A percentile compares a stretch with the other conserved stretches of the same genome.
These are phyloP conservation scores for Hydrocynus forskahlii DNA, from an alignment of 2,797 vertebrate genomes.

Conservation along the genomic window DNA sequence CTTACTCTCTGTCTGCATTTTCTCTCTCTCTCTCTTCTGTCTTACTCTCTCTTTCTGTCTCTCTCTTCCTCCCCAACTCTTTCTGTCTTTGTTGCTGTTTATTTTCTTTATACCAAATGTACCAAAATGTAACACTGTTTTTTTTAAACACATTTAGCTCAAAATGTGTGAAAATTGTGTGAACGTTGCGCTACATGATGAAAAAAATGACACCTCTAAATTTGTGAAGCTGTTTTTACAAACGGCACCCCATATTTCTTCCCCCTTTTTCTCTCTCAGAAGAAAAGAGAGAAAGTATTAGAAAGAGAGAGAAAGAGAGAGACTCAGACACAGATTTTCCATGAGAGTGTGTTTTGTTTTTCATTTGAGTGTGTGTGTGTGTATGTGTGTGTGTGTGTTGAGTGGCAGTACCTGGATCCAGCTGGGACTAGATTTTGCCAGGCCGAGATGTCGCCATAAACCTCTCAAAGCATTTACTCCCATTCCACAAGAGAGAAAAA, in stretches of 20 bases:
- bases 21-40: not conserved
- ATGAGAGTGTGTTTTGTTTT: not conserved
- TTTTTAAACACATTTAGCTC: no score
- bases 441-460: slow-evolving; percentile 6
- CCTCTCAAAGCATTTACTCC: slow-evolving; percentile 23
- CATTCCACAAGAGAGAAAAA: slow-evolving; percentile 53
- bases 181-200: no score
- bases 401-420: slow-evolving; percentile 4
- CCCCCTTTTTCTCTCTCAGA: no score
- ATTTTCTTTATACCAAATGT: no score
- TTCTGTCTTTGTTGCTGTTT: not conserved
- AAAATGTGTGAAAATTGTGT: no score
- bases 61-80: not conserved
- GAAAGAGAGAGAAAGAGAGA: not conserved
- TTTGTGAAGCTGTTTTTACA: no score
- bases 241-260: no score
- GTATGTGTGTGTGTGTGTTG: slow-evolving; percentile 21
- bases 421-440: slow-evolving; percentile 17
- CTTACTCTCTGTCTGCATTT: slow-evolving; percentile 9
- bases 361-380: slow-evolving; percentile 32
- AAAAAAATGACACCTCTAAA: no score
- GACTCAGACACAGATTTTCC: not conserved
- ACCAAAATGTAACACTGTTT: no score
- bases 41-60: not conserved
- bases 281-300: not conserved